Evolutionary conservation across 2,888 invertebrate species (phyloP), one percentile per base, ranked within the genome.

Genomic region (Temnothorax ravouxi): DNA sequence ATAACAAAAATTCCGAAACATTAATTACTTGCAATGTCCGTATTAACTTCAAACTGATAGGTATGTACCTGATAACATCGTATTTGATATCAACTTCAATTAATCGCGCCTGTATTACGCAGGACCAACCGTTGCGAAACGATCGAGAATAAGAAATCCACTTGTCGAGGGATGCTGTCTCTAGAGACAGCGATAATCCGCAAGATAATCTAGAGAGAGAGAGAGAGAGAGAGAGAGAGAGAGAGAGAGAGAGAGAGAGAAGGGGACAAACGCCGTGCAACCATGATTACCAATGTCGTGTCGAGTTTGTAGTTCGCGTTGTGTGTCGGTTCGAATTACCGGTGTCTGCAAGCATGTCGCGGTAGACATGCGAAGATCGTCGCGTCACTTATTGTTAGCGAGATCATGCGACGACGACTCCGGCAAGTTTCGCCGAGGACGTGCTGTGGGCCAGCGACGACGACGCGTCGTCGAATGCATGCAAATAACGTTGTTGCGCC

Each of bases 381-480:
- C 75, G 74, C 75, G 79, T 79, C 79, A 79, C 72, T 79, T 79
- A n/a, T n/a, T n/a, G n/a, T n/a, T n/a, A 79, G 79, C 47, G 79
- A 74, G 79, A 80, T 80, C 79, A 80, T 56, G 44, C 72, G 72
- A 76, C 76, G 47, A 64, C 75, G 75, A 59, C 74, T 56, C 47
- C 47, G 25, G 79, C 56, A 80, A 80, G 79, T 80, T 80, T 47
- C 44, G 74, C 18, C 47, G 74, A 18, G 79, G 25, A 80, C 74
- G 74, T 80, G 74, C 56, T 47, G 34, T 34, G 74, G 59, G 47
- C 47, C 25, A 13, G 41, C 41, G 41, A 59, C 59, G 59, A n/a
- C 41, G 69, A 47, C 59, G 47, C 15, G 47, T 11, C 77, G 56
- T 79, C 72, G 59, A 74, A 80, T 80, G 74, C 79, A 80, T 80